These are phyloP conservation scores for Neodiprion virginianus DNA, from an alignment of 1,140 invertebrate genomes.

Conservation along the genomic window DNA sequence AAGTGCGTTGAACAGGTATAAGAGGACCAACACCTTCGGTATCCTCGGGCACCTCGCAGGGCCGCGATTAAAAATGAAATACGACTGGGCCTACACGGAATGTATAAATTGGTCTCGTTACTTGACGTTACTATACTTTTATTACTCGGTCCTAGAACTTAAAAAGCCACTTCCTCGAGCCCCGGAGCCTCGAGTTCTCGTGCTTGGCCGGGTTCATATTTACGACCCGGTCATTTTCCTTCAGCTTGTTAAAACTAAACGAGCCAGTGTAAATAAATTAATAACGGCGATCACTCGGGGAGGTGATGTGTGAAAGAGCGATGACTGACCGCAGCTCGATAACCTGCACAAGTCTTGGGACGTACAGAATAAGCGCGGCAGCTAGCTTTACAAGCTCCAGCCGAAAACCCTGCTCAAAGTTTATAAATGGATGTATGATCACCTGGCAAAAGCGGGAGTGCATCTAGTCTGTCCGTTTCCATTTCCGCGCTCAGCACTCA, in stretches of 20 bases:
- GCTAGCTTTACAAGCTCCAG: no score
- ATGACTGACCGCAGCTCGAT: no score
- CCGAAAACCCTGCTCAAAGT: no score
- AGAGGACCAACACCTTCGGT: not conserved
- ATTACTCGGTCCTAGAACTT: not conserved
- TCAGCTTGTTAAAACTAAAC: not conserved
- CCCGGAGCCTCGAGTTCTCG: no score
- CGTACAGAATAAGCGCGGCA: no score
- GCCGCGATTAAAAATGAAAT: conserved; percentile 2
- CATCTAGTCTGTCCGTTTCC: no score
- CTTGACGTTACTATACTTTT: not conserved
- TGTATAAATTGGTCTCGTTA: conserved; percentile 7
- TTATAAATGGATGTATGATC: no score
- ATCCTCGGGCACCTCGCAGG: not conserved
- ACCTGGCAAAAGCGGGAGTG: no score
- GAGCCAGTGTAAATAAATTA: not conserved
- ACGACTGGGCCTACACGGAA: conserved; percentile 4
- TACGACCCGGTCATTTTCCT: not conserved
- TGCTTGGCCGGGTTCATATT: not conserved
- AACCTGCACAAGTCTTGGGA: no score
- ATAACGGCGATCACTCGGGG: not conserved
- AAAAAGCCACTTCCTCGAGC: not conserved
- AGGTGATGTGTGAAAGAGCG: no score
- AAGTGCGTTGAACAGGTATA: not conserved
- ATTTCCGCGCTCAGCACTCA: no score